Evolutionary conservation across 1,140 invertebrate genomes (phyloP).

Genomic region (Ips typographus): DNA sequence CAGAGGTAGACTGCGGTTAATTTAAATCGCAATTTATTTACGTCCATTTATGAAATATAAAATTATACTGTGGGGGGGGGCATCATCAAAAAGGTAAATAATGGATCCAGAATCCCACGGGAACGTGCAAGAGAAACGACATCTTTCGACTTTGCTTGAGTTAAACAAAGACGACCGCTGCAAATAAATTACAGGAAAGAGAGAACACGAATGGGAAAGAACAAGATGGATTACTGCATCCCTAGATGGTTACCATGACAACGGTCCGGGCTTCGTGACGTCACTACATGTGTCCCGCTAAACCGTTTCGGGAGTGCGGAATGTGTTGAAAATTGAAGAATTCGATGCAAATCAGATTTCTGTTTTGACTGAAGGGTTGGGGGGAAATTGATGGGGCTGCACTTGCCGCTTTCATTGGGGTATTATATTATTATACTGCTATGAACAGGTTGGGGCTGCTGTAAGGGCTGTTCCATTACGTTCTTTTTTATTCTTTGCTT

Average conservation of each 20-base stretch:
- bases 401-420: neutral
- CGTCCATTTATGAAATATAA: neutral
- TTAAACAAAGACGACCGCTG: constrained; percentile 34
- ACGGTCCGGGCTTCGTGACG: constrained; percentile 46
- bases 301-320: constrained; percentile 28
- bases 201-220: constrained; percentile 43
- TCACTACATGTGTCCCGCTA: constrained; percentile 39
- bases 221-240: constrained; percentile 49
- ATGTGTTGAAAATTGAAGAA: constrained; percentile 34
- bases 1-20: too few species aligned
- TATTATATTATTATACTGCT: neutral
- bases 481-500: too few species aligned
- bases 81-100: constrained; percentile 40
- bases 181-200: constrained; percentile 46
- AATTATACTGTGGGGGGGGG: neutral
- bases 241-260: constrained; percentile 47
- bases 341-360: constrained; percentile 35
- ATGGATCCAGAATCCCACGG: constrained; percentile 19
- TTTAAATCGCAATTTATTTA: neutral
- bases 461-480: too few species aligned
- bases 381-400: too few species aligned
- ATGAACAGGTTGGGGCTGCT: too few species aligned
- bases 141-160: constrained; percentile 17
- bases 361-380: constrained; percentile 13
- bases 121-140: constrained; percentile 31